Conservation (phyloP, 2,888 invertebrate genomes). For the Galeruca laticollis region DNA sequence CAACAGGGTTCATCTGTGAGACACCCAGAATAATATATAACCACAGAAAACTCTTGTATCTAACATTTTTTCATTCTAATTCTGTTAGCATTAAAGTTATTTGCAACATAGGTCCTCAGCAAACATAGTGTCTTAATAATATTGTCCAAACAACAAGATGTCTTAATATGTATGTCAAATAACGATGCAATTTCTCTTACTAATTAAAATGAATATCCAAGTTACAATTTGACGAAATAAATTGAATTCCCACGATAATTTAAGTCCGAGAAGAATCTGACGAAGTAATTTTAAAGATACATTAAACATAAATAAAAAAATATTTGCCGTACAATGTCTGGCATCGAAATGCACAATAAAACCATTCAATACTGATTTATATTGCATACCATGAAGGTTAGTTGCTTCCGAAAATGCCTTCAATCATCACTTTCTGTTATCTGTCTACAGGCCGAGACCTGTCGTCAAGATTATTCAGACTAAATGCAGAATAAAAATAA, state of each 20-base stretch:
- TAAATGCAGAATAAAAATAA: constrained; percentile 10
- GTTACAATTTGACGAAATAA: neutral
- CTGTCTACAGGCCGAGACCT: constrained; percentile 20
- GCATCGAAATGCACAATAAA: constrained; percentile 7
- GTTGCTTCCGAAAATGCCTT: constrained; percentile 34
- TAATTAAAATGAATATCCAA: no score
- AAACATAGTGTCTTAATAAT: no score
- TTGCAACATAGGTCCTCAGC: no score
- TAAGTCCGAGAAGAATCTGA: neutral
- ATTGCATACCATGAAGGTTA: constrained; percentile 24
- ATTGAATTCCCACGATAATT: constrained; percentile 4
- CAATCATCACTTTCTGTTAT: constrained; percentile 34
- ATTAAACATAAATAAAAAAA: neutral
- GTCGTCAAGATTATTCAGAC: constrained; percentile 23
- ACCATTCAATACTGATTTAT: constrained; percentile 16
- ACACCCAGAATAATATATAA: no score
- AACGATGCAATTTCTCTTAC: no score
- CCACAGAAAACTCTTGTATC: no score
- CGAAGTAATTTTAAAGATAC: neutral
- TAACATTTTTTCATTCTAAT: no score
- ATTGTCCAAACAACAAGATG: no score
- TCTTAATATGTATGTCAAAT: no score
- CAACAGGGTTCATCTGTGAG: no score
- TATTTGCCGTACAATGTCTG: constrained; percentile 2
- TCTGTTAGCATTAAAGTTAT: no score